Evolutionary conservation across 2,888 invertebrate species (phyloP).

Genomic region (Eupithecia inturbata): DNA sequence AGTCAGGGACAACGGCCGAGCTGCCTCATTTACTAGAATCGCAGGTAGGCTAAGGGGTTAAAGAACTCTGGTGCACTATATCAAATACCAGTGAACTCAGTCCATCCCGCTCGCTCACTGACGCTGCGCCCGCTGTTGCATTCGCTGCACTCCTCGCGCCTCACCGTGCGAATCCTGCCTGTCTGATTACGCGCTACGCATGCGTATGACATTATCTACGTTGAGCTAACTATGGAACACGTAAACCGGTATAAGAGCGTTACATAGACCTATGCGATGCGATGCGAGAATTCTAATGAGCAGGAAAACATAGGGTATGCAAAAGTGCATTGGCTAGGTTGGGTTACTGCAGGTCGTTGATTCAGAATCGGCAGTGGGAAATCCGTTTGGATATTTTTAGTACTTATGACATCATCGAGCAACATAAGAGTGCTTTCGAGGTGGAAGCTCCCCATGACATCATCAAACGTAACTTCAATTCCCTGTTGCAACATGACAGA

Average conservation of each 20-base stretch:
- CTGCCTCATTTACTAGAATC: slow-evolving; percentile 83
- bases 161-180: slow-evolving; percentile 82
- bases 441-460: slow-evolving; percentile 11
- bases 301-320: slow-evolving; percentile 48
- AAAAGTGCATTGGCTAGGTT: slow-evolving; percentile 44
- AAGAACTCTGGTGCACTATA: slow-evolving; percentile 83
- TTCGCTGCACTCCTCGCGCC: slow-evolving; percentile 69
- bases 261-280: slow-evolving; percentile 51
- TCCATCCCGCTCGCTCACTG: slow-evolving; percentile 71
- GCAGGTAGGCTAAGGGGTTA: slow-evolving; percentile 85
- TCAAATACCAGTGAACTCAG: slow-evolving; percentile 84
- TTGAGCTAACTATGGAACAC: slow-evolving; percentile 63
- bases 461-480: too few species aligned
- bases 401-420: slow-evolving; percentile 17
- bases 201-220: slow-evolving; percentile 77
- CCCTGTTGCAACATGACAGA: slow-evolving; percentile 6
- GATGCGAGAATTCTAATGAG: slow-evolving; percentile 45
- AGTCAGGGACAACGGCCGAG: slow-evolving; percentile 83
- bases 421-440: slow-evolving; percentile 11
- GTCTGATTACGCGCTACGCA: slow-evolving; percentile 80
- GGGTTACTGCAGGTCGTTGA: slow-evolving; percentile 46
- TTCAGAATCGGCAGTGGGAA: slow-evolving; percentile 36
- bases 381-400: slow-evolving; percentile 31
- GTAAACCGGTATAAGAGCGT: slow-evolving; percentile 61
- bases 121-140: slow-evolving; percentile 73